Evolutionary conservation across 2,888 invertebrate species (phyloP).

Genomic region (Ptycholaimellus sp.): DNA sequence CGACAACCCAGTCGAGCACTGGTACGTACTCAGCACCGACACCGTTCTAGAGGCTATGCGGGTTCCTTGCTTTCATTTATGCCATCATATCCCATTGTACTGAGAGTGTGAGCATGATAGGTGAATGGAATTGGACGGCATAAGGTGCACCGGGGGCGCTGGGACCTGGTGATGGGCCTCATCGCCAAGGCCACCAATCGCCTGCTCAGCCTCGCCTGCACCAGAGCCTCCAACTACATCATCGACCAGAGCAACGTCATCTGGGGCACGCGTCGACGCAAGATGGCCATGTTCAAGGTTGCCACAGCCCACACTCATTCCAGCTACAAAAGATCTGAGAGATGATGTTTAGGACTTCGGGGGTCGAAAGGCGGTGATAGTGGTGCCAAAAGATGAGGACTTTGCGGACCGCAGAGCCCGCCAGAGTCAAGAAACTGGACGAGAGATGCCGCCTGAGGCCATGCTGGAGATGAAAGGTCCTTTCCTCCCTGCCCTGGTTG

Average conservation of each 20-base stretch:
- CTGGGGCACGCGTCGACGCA: conserved; percentile 82
- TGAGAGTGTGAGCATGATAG: conserved; percentile 34
- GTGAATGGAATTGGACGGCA: conserved; percentile 61
- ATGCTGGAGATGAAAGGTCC: conserved; percentile 97
- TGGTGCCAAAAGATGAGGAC: conserved; percentile 70
- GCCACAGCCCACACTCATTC: no score
- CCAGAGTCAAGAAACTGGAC: conserved; percentile 53
- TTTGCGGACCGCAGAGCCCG: conserved; percentile 53
- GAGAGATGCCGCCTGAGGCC: conserved; percentile 78
- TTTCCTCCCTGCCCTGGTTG: not conserved
- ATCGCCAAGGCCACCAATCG: conserved; percentile 51
- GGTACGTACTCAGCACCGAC: conserved; percentile 63
- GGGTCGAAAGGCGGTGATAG: conserved; percentile 78
- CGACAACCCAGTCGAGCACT: conserved; percentile 50
- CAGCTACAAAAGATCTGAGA: conserved; percentile 35
- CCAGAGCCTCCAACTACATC: conserved; percentile 61
- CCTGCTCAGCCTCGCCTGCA: conserved; percentile 21
- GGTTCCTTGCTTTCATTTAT: conserved; percentile 33
- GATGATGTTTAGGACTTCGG: conserved; percentile 72
- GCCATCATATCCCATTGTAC: not conserved
- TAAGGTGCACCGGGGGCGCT: conserved; percentile 49
- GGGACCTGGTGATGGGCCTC: conserved; percentile 66
- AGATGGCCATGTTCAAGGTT: conserved; percentile 66
- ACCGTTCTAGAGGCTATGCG: conserved; percentile 71
- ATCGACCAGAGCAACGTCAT: conserved; percentile 96